Conservation (phyloP, 1,140 invertebrate genomes). For the Drosophila kanapiae region DNA sequence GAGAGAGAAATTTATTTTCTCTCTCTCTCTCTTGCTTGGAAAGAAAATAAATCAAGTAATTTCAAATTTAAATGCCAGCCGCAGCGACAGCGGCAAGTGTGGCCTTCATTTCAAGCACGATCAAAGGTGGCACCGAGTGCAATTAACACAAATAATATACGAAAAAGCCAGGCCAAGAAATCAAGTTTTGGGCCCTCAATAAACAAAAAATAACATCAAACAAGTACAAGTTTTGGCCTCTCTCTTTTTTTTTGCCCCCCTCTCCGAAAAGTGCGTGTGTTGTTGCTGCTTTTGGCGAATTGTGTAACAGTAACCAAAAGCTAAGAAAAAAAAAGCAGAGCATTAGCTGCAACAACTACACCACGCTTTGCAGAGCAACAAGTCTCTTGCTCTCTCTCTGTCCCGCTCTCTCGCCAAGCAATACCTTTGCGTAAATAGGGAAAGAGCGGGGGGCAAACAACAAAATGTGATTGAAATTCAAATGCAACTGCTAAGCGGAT, state of each 20-base stretch:
- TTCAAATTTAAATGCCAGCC: conserved; percentile 48
- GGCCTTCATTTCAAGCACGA: conserved; percentile 43
- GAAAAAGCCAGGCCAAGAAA: conserved; percentile 38
- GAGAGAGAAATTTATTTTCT: background rate
- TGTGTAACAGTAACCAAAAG: conserved; percentile 73
- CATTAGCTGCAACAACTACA: conserved; percentile 33
- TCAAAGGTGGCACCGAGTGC: conserved; percentile 42
- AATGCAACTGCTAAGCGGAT: conserved; percentile 60
- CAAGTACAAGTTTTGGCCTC: conserved; percentile 18
- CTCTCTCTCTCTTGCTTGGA: background rate
- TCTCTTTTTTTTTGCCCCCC: conserved; percentile 7
- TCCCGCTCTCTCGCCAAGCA: conserved; percentile 32
- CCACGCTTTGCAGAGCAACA: conserved; percentile 47
- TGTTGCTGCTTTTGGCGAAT: conserved; percentile 43
- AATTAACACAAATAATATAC: conserved; percentile 44
- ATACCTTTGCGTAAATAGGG: conserved; percentile 25
- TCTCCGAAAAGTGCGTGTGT: conserved; percentile 53
- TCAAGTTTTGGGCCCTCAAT: conserved; percentile 31
- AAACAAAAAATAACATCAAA: conserved; percentile 17
- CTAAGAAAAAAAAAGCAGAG: conserved; percentile 30
- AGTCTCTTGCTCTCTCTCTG: conserved; percentile 27
- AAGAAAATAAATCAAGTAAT: conserved; percentile 48
- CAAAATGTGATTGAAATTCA: conserved; percentile 73
- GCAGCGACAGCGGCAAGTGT: conserved; percentile 1
- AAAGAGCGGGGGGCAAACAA: conserved; percentile 1